Percentiles rank a stretch among this genome's conserved stretches.
These are phyloP conservation scores for Spinus pinus DNA, from an alignment of 2,797 vertebrate species.

Conservation along the genomic window DNA sequence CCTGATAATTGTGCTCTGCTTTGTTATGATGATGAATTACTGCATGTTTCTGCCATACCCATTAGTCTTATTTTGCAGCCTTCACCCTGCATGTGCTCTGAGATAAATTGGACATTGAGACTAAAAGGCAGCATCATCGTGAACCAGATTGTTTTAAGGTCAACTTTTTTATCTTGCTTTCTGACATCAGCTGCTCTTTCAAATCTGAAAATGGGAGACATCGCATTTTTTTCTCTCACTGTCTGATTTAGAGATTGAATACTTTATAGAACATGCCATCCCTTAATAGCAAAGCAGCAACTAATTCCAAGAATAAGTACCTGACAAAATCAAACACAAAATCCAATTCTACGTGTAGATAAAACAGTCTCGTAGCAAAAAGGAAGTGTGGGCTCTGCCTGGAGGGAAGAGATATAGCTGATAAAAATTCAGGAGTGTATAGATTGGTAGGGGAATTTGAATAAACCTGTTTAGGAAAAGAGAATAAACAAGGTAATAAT, in stretches of 20 bases:
- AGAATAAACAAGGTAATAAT: not conserved
- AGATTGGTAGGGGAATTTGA: not conserved
- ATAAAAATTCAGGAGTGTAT: not conserved
- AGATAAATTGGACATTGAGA: conserved; percentile 19
- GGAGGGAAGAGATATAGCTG: not conserved
- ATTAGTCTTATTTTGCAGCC: conserved; percentile 38
- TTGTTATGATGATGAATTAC: conserved; percentile 61
- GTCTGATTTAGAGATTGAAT: not conserved
- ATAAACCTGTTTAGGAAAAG: not conserved
- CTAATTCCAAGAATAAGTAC: not conserved
- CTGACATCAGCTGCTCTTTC: not conserved
- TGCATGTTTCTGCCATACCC: conserved; percentile 1
- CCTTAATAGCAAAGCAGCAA: not conserved
- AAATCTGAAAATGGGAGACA: not conserved
- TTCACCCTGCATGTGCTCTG: not conserved
- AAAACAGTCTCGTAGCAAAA: not conserved
- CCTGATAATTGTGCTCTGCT: conserved; percentile 27
- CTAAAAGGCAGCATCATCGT: not conserved
- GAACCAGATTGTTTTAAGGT: conserved; percentile 4
- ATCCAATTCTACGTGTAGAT: not conserved
- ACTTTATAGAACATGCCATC: not conserved
- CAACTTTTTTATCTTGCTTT: not conserved
- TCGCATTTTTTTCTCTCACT: not conserved
- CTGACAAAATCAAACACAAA: not conserved
- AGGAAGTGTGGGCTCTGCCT: not conserved